phyloP scores from a whole-genome alignment of 2,888 invertebrate genomes.

The Pheosia gnoma region DNA sequence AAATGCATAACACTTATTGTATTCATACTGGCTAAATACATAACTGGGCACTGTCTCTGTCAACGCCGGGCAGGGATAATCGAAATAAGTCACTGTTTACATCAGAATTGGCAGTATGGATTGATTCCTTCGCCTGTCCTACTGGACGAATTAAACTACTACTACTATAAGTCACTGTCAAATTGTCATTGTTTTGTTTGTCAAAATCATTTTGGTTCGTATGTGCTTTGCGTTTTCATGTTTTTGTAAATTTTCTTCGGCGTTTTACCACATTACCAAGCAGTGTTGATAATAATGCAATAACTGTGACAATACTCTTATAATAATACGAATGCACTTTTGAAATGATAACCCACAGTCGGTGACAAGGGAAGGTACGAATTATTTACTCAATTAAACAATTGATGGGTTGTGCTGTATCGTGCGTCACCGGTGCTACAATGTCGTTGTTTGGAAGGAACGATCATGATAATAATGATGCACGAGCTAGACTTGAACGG shows the following conservation, averaged over 20 bases:
- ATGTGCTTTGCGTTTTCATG: not conserved
- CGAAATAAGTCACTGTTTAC: too few relatives aligned
- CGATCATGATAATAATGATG: slow-evolving; percentile 50
- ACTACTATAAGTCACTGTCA: too few relatives aligned
- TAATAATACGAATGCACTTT: slow-evolving; percentile 11
- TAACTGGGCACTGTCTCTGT: too few relatives aligned
- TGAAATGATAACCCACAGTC: slow-evolving; percentile 44
- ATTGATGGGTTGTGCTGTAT: slow-evolving; percentile 80
- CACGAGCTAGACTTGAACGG: slow-evolving; percentile 66
- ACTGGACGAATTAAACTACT: too few relatives aligned
- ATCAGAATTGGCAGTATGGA: too few relatives aligned
- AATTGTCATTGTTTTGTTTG: too few relatives aligned
- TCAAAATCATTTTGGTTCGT: too few relatives aligned
- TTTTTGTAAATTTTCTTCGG: not conserved
- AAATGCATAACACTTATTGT: too few relatives aligned
- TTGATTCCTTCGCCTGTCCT: too few relatives aligned
- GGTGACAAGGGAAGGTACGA: slow-evolving; percentile 47
- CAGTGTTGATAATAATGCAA: slow-evolving; percentile 12
- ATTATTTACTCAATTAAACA: slow-evolving; percentile 29
- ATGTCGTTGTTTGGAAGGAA: slow-evolving; percentile 76
- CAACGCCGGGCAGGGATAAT: too few relatives aligned
- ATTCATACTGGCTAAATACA: too few relatives aligned
- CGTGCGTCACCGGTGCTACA: slow-evolving; percentile 66
- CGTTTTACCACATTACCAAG: not conserved
- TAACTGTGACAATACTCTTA: slow-evolving; percentile 12